A percentile compares a stretch with the other conserved stretches of the same genome.
These are phyloP conservation scores for Manis crassicaudata DNA, from an alignment of 2,797 vertebrate genomes.

Conservation along the genomic window DNA sequence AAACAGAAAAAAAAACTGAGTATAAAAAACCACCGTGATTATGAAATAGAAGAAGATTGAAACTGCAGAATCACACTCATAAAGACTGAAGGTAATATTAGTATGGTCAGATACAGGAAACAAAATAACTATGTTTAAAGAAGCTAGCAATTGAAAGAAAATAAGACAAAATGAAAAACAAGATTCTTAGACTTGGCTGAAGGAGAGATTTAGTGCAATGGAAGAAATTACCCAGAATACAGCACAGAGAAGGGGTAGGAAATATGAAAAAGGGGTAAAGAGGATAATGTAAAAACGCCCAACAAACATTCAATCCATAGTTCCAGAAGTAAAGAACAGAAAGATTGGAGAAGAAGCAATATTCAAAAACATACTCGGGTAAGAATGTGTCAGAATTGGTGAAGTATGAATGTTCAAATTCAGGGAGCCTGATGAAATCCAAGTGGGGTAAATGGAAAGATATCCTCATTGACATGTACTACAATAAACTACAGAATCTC, in stretches of 20 bases:
- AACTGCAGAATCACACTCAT: constrained; percentile 16
- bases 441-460: not conserved
- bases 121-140: constrained; percentile 33
- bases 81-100: constrained; percentile 30
- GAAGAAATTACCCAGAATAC: constrained; percentile 10
- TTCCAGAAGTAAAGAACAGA: not conserved
- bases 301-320: not conserved
- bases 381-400: constrained; percentile 27
- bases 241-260: not conserved
- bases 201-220: not conserved
- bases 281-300: not conserved
- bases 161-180: constrained; percentile 37
- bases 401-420: not conserved
- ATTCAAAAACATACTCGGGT: not conserved
- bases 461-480: not conserved
- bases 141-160: constrained; percentile 24
- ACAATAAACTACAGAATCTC: not conserved
- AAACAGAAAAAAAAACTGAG: not conserved
- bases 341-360: not conserved
- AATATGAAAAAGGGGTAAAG: constrained; percentile 24
- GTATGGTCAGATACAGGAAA: not conserved
- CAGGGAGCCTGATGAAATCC: not conserved
- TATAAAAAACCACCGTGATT: not conserved
- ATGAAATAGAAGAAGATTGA: constrained; percentile 10
- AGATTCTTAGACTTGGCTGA: constrained; percentile 10